These are phyloP conservation scores for Buphagus erythrorhynchus DNA, from an alignment of 2,797 vertebrate species.

Conservation along the genomic window DNA sequence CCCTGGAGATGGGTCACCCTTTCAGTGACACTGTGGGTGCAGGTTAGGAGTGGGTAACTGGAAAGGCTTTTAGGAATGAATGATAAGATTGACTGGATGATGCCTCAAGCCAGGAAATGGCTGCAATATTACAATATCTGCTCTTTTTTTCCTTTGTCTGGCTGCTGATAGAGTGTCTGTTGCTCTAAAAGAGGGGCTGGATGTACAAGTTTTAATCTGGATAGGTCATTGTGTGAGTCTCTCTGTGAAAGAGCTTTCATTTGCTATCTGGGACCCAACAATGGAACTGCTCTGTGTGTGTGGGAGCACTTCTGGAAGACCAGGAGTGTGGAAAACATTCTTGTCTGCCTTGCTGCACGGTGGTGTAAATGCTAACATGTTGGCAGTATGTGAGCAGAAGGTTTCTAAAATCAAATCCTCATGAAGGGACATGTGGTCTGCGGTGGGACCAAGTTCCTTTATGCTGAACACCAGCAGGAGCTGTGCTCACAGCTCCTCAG, in stretches of 20 bases:
- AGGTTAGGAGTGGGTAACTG: not conserved
- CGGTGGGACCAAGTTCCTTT: not conserved
- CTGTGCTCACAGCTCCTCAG: not conserved
- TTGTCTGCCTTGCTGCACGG: not conserved
- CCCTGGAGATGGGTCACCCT: not conserved
- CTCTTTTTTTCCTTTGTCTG: not conserved
- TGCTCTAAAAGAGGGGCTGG: not conserved
- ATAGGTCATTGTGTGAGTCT: not conserved
- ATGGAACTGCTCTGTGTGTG: not conserved
- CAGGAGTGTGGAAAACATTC: slow-evolving; percentile 9
- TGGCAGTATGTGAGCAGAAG: not conserved
- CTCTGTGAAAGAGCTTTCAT: slow-evolving; percentile 5
- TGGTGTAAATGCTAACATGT: not conserved
- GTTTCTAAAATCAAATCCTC: not conserved
- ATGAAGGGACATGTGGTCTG: accelerated
- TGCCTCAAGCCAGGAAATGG: not conserved
- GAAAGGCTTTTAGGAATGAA: not conserved
- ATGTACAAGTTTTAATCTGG: not conserved
- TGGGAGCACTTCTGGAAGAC: not conserved
- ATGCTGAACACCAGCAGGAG: not conserved
- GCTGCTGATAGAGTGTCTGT: not conserved
- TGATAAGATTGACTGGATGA: not conserved
- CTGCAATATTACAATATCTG: not conserved
- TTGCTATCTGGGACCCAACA: not conserved
- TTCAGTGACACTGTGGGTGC: not conserved